phyloP scores from a whole-genome alignment of 2,888 invertebrate species.

The Ephialtes manifestator region DNA sequence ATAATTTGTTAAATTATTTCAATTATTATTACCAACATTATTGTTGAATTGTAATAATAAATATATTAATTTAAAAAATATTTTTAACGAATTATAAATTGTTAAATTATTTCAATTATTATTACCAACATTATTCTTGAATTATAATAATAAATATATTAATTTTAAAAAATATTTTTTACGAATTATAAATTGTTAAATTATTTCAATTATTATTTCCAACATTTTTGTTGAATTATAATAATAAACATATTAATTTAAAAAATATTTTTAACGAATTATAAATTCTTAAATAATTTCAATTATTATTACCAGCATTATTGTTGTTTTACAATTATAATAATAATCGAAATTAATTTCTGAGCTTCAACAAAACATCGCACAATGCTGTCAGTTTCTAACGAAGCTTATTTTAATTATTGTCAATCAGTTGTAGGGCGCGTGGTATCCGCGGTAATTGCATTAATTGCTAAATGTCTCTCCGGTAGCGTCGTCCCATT shows the following conservation, averaged over 20 bases:
- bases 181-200: no score
- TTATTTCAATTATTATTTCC: no score
- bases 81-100: no score
- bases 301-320: background rate
- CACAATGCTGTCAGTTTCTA: constrained; percentile 52
- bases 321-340: background rate
- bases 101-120: background rate
- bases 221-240: background rate
- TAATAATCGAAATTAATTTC: background rate
- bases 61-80: no score
- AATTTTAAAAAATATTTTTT: no score
- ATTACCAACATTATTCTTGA: background rate
- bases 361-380: background rate
- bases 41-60: no score
- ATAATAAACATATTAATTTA: background rate
- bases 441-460: constrained; percentile 74
- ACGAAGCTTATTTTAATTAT: constrained; percentile 82
- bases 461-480: constrained; percentile 79
- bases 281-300: no score
- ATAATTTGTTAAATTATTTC: no score
- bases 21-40: no score
- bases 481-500: constrained; percentile 51
- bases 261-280: no score
- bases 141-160: no score
- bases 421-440: constrained; percentile 76